Percentiles rank a stretch among this genome's conserved stretches.
These are phyloP conservation scores for Uloborus diversus DNA, from an alignment of 1,140 invertebrate genomes.

Conservation along the genomic window DNA sequence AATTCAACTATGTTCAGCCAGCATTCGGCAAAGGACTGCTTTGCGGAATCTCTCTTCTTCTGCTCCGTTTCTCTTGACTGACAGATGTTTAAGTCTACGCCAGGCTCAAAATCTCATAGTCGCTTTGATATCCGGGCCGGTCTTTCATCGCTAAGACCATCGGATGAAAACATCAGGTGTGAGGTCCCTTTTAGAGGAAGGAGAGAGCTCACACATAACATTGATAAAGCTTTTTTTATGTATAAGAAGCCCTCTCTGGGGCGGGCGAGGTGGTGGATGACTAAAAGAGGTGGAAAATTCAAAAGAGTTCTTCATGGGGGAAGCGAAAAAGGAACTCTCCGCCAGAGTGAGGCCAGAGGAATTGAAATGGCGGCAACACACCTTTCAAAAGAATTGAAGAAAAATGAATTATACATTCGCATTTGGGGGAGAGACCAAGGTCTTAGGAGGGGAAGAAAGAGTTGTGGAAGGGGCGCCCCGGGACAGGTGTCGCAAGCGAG, in stretches of 20 bases:
- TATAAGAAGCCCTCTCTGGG: not conserved
- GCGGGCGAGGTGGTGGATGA: not conserved
- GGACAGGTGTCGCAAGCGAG: constrained; percentile 2
- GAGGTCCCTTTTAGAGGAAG: not conserved
- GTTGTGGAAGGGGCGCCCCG: not conserved
- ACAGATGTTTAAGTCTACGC: too few species aligned
- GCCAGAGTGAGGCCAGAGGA: constrained; percentile 15
- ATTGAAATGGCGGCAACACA: constrained; percentile 26
- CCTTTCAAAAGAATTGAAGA: constrained; percentile 48
- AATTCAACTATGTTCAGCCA: too few species aligned
- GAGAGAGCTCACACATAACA: not conserved
- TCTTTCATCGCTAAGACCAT: not conserved
- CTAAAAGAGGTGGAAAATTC: constrained; percentile 6
- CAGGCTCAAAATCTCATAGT: too few species aligned
- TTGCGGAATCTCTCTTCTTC: too few species aligned
- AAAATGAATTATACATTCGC: constrained; percentile 45
- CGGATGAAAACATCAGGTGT: not conserved
- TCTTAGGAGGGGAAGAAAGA: not conserved
- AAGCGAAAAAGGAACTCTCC: not conserved
- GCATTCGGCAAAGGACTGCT: too few species aligned
- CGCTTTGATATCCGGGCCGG: too few species aligned
- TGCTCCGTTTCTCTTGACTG: too few species aligned
- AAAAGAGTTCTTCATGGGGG: not conserved
- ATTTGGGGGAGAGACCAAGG: constrained; percentile 40
- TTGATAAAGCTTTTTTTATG: constrained; percentile 7